A percentile compares a stretch with the other conserved stretches of the same genome.
These are phyloP conservation scores for Orchesella cincta DNA, from an alignment of 1,140 invertebrate genomes.

Conservation along the genomic window DNA sequence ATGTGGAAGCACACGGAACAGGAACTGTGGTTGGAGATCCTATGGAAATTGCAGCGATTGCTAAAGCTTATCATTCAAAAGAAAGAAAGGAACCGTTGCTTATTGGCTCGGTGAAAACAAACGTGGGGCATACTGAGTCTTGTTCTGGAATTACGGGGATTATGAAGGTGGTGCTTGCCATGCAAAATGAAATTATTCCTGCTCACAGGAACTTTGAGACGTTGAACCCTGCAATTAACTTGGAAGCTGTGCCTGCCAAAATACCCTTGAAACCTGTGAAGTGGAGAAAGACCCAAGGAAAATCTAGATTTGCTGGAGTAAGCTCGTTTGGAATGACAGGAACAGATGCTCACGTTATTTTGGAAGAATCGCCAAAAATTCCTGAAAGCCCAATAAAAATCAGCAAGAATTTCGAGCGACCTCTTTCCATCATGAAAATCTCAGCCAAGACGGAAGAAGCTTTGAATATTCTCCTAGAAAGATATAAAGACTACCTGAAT, in stretches of 20 bases:
- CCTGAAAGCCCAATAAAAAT: neutral
- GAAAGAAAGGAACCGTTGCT: neutral
- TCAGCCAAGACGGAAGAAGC: constrained; percentile 35
- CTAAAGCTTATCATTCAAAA: neutral
- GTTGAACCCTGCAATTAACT: neutral
- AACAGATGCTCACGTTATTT: constrained; percentile 40
- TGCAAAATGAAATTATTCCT: neutral
- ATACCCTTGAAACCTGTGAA: neutral
- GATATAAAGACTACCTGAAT: neutral
- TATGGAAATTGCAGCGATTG: neutral
- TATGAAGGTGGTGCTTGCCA: neutral
- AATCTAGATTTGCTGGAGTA: constrained; percentile 3
- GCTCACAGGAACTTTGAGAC: neutral
- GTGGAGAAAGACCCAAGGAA: neutral
- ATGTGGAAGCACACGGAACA: constrained; percentile 1
- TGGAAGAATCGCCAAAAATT: constrained; percentile 31
- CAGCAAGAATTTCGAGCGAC: neutral
- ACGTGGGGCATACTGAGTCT: constrained; percentile 2
- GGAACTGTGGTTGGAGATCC: neutral
- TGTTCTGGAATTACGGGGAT: constrained; percentile 1
- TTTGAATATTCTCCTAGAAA: neutral
- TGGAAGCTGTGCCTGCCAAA: neutral
- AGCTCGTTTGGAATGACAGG: constrained; percentile 46
- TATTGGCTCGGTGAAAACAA: constrained; percentile 10
- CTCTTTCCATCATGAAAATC: constrained; percentile 28